phyloP scores from a whole-genome alignment of 2,113 vertebrate species.

The Rhizomys pruinosus region DNA sequence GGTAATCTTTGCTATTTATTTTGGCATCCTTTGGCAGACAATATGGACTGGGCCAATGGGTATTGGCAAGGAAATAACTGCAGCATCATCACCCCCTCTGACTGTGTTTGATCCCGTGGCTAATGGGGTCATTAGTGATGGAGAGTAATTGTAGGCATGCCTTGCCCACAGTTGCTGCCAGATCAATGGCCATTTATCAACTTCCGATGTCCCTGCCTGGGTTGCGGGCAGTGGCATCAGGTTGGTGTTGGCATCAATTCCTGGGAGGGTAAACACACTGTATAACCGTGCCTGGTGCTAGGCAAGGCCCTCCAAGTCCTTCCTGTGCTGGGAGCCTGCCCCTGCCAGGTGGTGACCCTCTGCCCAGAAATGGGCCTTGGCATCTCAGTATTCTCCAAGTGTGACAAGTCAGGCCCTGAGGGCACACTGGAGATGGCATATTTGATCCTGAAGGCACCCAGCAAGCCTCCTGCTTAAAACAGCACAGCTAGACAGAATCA shows the following conservation, averaged over 20 bases:
- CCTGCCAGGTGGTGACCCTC: background rate
- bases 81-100: conserved; percentile 66
- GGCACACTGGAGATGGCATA: conserved; percentile 33
- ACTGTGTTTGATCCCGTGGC: conserved; percentile 73
- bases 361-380: background rate
- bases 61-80: conserved; percentile 77
- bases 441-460: conserved; percentile 69
- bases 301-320: background rate
- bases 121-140: conserved; percentile 83
- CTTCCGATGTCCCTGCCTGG: conserved; percentile 8
- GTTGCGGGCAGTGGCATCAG: conserved; percentile 44
- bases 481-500: conserved; percentile 85
- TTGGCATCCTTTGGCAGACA: background rate
- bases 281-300: background rate
- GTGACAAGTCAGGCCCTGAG: background rate
- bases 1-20: background rate
- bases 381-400: background rate
- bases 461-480: conserved; percentile 76
- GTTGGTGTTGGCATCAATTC: conserved; percentile 50
- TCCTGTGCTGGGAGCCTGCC: background rate
- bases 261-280: conserved; percentile 57
- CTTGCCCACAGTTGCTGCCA: conserved; percentile 31
- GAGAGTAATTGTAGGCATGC: conserved; percentile 78
- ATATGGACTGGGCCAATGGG: background rate
- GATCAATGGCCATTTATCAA: conserved; percentile 67